phyloP scores from a whole-genome alignment of 2,113 vertebrate genomes.

The Otocyon megalotis region DNA sequence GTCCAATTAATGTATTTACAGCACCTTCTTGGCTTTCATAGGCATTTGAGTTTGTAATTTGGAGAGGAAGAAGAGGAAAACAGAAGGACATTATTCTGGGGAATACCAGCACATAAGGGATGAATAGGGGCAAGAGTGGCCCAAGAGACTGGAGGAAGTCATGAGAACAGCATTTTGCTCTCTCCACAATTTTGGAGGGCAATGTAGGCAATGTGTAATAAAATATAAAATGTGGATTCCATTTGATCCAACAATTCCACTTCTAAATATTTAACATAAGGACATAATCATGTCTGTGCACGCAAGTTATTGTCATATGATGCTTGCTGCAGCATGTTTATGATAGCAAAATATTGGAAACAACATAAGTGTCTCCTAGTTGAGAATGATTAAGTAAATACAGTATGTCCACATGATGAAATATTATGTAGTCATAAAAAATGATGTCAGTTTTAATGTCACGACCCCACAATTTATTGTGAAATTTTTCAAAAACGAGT shows the following conservation, averaged over 20 bases:
- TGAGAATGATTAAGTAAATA: slow-evolving; percentile 55
- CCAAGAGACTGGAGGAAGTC: background rate
- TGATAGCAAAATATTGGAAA: slow-evolving; percentile 19
- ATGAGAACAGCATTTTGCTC: slow-evolving; percentile 33
- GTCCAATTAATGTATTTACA: background rate
- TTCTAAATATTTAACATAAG: slow-evolving; percentile 50
- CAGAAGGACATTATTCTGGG: background rate
- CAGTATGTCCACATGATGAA: background rate
- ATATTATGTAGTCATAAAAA: slow-evolving; percentile 61
- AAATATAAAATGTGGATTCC: slow-evolving; percentile 20
- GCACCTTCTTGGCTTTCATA: background rate
- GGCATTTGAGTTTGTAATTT: slow-evolving; percentile 7
- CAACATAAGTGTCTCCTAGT: background rate
- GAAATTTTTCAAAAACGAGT: slow-evolving; percentile 46
- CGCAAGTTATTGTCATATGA: background rate
- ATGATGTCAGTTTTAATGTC: slow-evolving; percentile 5
- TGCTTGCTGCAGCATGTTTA: slow-evolving; percentile 18
- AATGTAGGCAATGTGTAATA: background rate
- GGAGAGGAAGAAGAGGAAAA: slow-evolving; percentile 34
- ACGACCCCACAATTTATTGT: background rate
- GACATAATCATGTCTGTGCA: slow-evolving; percentile 32
- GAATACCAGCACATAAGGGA: background rate
- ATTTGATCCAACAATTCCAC: slow-evolving; percentile 17
- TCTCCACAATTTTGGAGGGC: slow-evolving; percentile 20
- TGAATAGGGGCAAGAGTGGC: background rate